Evolutionary conservation across 1,140 invertebrate genomes (phyloP), one percentile per base, ranked within the genome.

Genomic region (Drosophila albomicans): DNA sequence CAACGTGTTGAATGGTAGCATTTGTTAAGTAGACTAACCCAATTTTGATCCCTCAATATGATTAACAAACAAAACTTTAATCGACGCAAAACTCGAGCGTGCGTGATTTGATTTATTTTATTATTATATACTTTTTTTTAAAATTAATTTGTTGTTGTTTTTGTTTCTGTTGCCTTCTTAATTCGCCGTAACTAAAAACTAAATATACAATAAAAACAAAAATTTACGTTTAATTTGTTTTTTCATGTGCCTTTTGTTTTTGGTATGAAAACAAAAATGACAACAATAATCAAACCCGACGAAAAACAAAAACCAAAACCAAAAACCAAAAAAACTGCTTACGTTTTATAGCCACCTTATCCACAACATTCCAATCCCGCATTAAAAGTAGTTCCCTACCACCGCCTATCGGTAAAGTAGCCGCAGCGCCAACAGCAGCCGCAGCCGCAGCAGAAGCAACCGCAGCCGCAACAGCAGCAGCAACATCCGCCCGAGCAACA

Each of bases 321-420:
- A 45, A 75, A 74, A 48, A 66, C 32, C 16, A 58, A 61, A 74
- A 79, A 80, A 88, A 81, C 69, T 86, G 89, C 81, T 90, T 86
- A 86, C 84, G 85, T 86, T 91, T 93, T 93, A 90, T 93, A 94
- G 93, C 93, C 72, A 93, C 93, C 92, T 89, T 94, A 85, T 91
- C 92, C 87, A 93, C 93, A 85, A 92, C 93, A 92, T 91, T 92
- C 85, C 93, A 93, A 91, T 92, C 92, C 89, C 93, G 93, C 89
- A 93, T 93, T 86, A 94, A 93, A 93, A 93, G 92, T 93, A 93
- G 93, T 92, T 92, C 92, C 79, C 79, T 91, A 76, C 86, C 92
- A 86, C 82, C 91, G 79, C 84, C 91, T 80, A 92, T 79, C 71
- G 92, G 91, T 92, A 92, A 82, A 91, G 81, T 89, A 85, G 78